Evolutionary conservation across 2,888 invertebrate species (phyloP), one percentile per base, ranked within the genome.

Genomic region (Philaethria dido): DNA sequence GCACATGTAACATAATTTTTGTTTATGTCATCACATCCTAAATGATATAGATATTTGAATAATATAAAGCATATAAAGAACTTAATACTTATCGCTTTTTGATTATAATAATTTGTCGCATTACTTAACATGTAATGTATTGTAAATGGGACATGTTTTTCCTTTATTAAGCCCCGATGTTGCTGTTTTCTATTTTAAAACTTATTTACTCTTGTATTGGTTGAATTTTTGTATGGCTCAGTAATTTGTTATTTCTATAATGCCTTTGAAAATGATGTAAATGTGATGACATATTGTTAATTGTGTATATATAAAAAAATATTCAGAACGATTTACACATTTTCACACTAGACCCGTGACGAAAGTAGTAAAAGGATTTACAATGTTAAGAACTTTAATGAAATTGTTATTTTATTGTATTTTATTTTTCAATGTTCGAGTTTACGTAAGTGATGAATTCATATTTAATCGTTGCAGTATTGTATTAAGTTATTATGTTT

Each of bases 311-410:
- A 78, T 74, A 77, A 69, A 70, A 69, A 62, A 52, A 75, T 75
- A 75, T 78, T 75, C 75, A 69, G 69, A 65, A 67, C 57, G 75
- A 72, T 83, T 85, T 77, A 80, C 83, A 82, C 86, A 85, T 85
- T 87, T 61, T 70, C 74, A 72, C 78, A 72, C 71, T 72, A 66
- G 36, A 57, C 13, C 16, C 39, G 39, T 36, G 42, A 45, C 33
- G 69, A 66, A n/a, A 29, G 45, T 59, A 48, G 55, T 59, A 69
- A 70, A 44, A 60, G n/a, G 55, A 54, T 16, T 61, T 33, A 73
- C 70, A 70, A 80, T 79, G 80, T 62, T 69, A 33, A 48, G 44
- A 18, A 29, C 69, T 18, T 29, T 33, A 18, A 36, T 54, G 47
- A 63, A 66, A 20, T 57, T 59, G 0, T 25, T 61, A 16, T 22